A percentile compares a stretch with the other conserved stretches of the same genome.
Conservation (phyloP, 2,113 vertebrate species). For the Pterophyllum scalare region DNA sequence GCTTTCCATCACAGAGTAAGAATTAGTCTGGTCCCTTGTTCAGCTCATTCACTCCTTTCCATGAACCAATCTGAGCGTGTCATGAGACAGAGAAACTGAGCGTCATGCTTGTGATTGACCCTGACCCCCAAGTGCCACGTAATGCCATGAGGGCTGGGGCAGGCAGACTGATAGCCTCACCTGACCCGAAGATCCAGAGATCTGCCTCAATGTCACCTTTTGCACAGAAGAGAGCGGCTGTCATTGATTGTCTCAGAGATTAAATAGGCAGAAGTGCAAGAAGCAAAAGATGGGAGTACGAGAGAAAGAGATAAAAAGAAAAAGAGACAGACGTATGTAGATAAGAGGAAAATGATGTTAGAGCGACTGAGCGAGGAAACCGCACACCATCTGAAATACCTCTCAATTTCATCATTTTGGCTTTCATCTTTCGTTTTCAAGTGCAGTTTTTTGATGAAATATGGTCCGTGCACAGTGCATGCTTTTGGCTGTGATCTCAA, state of each 20-base stretch:
- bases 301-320: not conserved
- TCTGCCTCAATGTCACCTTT: conserved; percentile 41
- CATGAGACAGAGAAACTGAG: not conserved
- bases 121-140: conserved; percentile 13
- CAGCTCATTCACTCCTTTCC: not conserved
- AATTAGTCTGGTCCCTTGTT: conserved; percentile 14
- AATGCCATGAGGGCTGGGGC: not conserved
- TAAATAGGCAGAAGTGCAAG: conserved; percentile 22
- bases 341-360: conserved; percentile 27
- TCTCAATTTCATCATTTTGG: conserved; percentile 36
- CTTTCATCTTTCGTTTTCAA: conserved; percentile 45
- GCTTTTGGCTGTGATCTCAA: conserved; percentile 11
- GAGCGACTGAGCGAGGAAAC: conserved; percentile 2
- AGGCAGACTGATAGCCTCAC: not conserved
- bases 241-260: conserved; percentile 45
- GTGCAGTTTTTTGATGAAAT: not conserved
- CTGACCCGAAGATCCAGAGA: conserved; percentile 8
- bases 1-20: not conserved
- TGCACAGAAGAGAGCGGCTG: conserved; percentile 23
- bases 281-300: not conserved
- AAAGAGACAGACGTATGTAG: not conserved
- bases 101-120: conserved; percentile 24
- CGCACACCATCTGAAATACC: conserved; percentile 35
- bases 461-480: not conserved
- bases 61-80: conserved; percentile 30